Conservation (phyloP, 2,797 vertebrate genomes). For the Coreius guichenoti region DNA sequence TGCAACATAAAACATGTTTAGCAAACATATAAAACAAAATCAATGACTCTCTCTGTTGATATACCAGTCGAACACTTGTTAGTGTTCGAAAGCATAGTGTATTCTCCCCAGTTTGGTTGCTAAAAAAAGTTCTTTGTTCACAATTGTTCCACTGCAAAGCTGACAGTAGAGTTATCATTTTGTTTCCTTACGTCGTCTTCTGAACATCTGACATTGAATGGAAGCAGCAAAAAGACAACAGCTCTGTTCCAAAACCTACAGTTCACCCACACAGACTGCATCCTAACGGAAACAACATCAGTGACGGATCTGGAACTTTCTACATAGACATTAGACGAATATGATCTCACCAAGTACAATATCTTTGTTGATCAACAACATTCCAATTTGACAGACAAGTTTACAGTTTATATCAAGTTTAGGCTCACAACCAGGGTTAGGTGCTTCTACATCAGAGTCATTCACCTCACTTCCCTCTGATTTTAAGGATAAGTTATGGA, state of each 20-base stretch:
- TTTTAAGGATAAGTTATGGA: background rate
- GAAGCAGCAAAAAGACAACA: slow-evolving; percentile 3
- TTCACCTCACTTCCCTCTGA: background rate
- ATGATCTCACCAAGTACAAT: no score
- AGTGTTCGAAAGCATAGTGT: background rate
- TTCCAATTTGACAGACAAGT: background rate
- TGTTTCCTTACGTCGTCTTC: background rate
- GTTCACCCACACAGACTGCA: background rate
- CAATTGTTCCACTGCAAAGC: background rate
- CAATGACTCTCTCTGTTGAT: background rate
- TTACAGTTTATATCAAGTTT: background rate
- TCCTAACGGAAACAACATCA: background rate
- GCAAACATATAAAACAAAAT: background rate
- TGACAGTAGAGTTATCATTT: background rate
- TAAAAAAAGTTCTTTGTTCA: background rate
- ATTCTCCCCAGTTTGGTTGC: background rate
- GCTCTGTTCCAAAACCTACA: slow-evolving; percentile 7
- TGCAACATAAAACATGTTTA: background rate
- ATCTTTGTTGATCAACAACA: background rate
- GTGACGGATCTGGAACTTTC: background rate
- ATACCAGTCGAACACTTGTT: background rate
- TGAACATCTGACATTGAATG: background rate
- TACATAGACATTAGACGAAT: background rate
- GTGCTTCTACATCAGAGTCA: background rate
- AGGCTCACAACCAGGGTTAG: background rate